Evolutionary conservation across 2,888 invertebrate genomes (phyloP), one percentile per base, ranked within the genome.

Genomic region (Lissonota sp.): DNA sequence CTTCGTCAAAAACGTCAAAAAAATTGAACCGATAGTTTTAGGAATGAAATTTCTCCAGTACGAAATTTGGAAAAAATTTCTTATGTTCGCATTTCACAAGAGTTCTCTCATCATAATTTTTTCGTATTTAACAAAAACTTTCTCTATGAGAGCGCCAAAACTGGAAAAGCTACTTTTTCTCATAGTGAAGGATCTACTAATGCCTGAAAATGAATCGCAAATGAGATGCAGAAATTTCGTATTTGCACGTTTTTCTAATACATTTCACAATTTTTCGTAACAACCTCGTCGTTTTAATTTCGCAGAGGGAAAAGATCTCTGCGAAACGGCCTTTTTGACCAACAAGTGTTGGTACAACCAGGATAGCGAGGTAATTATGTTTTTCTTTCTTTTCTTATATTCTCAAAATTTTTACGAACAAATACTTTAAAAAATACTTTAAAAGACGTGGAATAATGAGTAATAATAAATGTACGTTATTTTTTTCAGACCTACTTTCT

Each of bases 271-370:
- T 55, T 46, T 60, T 26, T 73, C n/a, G 44, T 37, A 26, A 26
- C 3, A 26, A 26, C 26, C 26, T 26, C 3, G 26, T 26, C 26
- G 26, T 26, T 72, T 26, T 72, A 76, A 39, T 8, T 16, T 72
- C 85, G 63, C 79, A 89, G 89, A 63, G 63, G 88, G 88, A 4
- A 72, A 85, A 5, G 87, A 86, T 75, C 82, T 87, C 6, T 92
- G 92, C 70, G 91, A 92, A 60, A 91, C 86, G 53, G 91, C 89
- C 8, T 92, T 88, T 88, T 80, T 89, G 42, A 91, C 91, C 5
- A 87, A 92, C 72, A 89, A 90, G 82, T 92, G 92, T 67, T 92
- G 90, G 69, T 82, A 84, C 58, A 79, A 85, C 5, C 78, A 84
- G 69, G 70, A 74, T n/a, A 88, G 88, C 5, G 75, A 78, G 39